These are phyloP conservation scores for Cheirogaleus major DNA, from an alignment of 2,797 vertebrate species.

Conservation along the genomic window DNA sequence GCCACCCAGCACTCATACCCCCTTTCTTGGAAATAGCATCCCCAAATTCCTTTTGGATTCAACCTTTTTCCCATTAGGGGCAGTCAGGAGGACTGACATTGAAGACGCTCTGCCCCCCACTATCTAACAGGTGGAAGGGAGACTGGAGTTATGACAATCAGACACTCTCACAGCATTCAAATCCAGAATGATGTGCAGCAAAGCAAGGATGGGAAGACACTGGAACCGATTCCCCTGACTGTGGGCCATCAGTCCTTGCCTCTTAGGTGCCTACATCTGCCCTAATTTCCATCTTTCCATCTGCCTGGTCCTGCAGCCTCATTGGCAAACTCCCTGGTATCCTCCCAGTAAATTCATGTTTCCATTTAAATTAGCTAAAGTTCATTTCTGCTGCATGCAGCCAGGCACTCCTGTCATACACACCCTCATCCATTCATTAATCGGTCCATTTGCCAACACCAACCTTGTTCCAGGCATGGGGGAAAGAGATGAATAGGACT, in stretches of 20 bases:
- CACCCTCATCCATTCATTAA: background rate
- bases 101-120: background rate
- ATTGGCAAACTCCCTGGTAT: background rate
- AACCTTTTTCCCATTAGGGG: background rate
- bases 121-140: background rate
- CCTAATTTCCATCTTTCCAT: background rate
- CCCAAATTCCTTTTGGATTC: background rate
- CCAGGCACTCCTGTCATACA: background rate
- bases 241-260: background rate
- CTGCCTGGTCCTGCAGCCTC: background rate
- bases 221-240: background rate
- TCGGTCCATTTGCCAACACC: background rate
- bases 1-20: background rate
- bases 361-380: background rate
- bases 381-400: background rate
- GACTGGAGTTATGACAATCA: background rate
- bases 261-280: background rate
- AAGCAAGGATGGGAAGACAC: background rate
- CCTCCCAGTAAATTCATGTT: background rate
- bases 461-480: background rate
- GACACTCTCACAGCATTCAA: background rate
- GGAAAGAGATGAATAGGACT: background rate
- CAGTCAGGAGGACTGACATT: background rate
- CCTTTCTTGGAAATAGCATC: constrained; percentile 2
- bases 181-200: background rate